Evolutionary conservation across 2,888 invertebrate genomes (phyloP), one percentile per base, ranked within the genome.

Genomic region (Gryllus longicercus): DNA sequence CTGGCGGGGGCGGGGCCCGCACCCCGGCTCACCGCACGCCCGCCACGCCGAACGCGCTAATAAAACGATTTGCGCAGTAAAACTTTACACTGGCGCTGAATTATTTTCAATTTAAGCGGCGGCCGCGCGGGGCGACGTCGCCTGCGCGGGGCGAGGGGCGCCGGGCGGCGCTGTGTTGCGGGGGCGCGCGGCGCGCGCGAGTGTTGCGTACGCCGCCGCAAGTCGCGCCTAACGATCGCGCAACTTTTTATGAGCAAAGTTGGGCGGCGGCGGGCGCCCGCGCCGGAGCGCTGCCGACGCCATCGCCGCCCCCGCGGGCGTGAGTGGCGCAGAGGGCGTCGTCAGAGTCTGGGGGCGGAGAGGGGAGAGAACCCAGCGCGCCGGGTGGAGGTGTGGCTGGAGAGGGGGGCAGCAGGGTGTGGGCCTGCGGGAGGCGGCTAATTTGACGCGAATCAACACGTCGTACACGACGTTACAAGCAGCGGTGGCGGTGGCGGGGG

Each of bases 381-480:
- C 14, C 14, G 63, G n/a, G 38, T 38, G 38, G 38, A 8, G 38
- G 38, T 38, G 38, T 38, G 38, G 38, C 38, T 63, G n/a, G 63
- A 3, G 63, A n/a, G 11, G 14, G 1, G 63, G 63, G n/a, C 2
- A 63, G 63, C 63, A 14, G 63, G 51, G n/a, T 4, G 12, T 4
- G n/a, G 8, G 63, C 3, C 11, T 2, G 63, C 18, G 5, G 63
- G 63, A 63, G 63, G 63, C 14, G 63, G 63, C 63, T 63, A 63
- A 63, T 63, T 63, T 63, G 63, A 63, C 63, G 63, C 63, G 63
- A 63, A 63, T 63, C 63, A 63, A 63, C 63, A 63, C 63, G 63
- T 63, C 14, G 63, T 63, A 63, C 63, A 63, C 18, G 63, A 63
- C 18, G 63, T 18, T 63, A 63, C 63, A 63, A 63, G 63, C 63